phyloP scores from a whole-genome alignment of 2,888 invertebrate genomes.

The Cancer borealis region DNA sequence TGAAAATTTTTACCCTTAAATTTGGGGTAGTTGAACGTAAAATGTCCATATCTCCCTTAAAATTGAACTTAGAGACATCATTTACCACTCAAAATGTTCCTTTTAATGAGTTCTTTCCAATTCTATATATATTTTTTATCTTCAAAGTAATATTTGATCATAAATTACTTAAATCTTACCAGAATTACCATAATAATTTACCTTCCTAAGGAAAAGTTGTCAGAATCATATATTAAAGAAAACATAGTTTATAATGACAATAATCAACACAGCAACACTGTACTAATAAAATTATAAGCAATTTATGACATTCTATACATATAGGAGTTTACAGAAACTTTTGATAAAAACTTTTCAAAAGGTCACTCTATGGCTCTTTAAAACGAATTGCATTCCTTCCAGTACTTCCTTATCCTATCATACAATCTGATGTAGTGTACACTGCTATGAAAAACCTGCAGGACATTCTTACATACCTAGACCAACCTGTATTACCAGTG shows the following conservation, averaged over 20 bases:
- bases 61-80: neutral
- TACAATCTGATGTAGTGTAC: conserved; percentile 17
- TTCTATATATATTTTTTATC: neutral
- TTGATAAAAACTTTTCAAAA: neutral
- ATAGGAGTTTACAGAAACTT: neutral
- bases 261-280: neutral
- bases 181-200: neutral
- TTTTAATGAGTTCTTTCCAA: conserved; percentile 26
- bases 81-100: neutral
- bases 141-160: neutral
- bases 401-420: conserved; percentile 44
- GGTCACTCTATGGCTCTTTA: no score
- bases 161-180: neutral
- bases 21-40: no score
- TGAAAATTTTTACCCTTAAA: neutral
- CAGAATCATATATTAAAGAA: neutral
- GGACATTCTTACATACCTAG: conserved; percentile 13
- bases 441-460: conserved; percentile 36
- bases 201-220: neutral
- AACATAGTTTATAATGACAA: no score
- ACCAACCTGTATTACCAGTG: conserved; percentile 36
- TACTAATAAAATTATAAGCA: neutral
- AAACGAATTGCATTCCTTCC: conserved; percentile 48
- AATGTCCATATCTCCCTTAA: neutral
- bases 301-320: neutral